These are phyloP conservation scores for Parazoanthus atlanticus DNA, from an alignment of 92 coral and sea anemone genomes.

Conservation along the genomic window DNA sequence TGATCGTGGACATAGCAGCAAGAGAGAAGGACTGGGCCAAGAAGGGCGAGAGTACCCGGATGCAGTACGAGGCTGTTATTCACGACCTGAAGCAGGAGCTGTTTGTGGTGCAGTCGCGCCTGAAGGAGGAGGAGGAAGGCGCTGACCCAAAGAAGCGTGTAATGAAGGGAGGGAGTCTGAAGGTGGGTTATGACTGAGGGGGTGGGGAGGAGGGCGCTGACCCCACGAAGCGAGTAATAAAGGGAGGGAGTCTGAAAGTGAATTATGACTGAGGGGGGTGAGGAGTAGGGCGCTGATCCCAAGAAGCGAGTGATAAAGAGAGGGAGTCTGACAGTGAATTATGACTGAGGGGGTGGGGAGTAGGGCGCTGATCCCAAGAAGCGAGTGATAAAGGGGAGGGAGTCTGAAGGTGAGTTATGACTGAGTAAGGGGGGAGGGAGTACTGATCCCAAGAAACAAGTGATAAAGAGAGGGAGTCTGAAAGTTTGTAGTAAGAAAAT, in stretches of 20 bases:
- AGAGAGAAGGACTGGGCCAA: constrained; percentile 89
- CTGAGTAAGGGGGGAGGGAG: constrained; percentile 65
- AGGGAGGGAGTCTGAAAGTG: constrained; percentile 87
- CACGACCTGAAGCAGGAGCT: constrained; percentile 94
- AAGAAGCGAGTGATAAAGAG: constrained; percentile 77
- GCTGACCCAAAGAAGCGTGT: constrained; percentile 77
- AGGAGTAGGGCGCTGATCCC: constrained; percentile 62
- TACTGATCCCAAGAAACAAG: constrained; percentile 71
- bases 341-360: constrained; percentile 72
- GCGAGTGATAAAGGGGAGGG: constrained; percentile 77
- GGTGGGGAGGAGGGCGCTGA: constrained; percentile 71
- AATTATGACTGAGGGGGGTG: constrained; percentile 53
- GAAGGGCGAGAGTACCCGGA: constrained; percentile 72
- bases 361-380: constrained; percentile 72
- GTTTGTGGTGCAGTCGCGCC: constrained; percentile 79
- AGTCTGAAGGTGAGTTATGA: constrained; percentile 69
- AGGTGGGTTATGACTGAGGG: constrained; percentile 62
- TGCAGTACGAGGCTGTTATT: constrained; percentile 84
- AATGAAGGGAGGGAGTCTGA: constrained; percentile 77
- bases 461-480: constrained; percentile 75
- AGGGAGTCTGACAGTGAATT: constrained; percentile 59
- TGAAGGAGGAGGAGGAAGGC: constrained; percentile 73
- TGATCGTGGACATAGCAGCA: constrained; percentile 80
- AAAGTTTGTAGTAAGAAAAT: constrained; percentile 54
- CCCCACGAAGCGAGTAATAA: constrained; percentile 67